Evolutionary conservation across 2,797 vertebrate genomes (phyloP), one percentile per base, ranked within the genome.

Genomic region (Pempheris klunzingeri): DNA sequence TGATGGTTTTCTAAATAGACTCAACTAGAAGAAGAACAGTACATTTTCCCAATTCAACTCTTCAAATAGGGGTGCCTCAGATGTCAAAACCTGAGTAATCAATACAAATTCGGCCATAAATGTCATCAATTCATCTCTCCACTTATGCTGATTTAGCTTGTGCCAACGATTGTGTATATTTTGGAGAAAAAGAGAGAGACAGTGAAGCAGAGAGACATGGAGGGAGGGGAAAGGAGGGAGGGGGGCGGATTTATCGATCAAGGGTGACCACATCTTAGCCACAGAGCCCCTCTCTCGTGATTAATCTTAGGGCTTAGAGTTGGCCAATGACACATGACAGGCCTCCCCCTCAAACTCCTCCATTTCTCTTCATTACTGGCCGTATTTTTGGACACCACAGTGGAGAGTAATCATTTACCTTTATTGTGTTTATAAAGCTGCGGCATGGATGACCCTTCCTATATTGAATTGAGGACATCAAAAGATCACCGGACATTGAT

Each of bases 401-500:
- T 82, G 89, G 87, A 92, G 87, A 92, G 91, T 94, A 96, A 96
- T 95, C 92, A 96, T 95, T 96, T 96, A 96, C 91, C 93, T 95
- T 96, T 96, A 96, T 95, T 96, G 94, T 96, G 95, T 96, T 97
- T 96, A 97, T 97, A 95, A 97, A 96, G 94, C 95, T 96, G 94
- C 63, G 26, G 95, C 94, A 94, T 87, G 91, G 80, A 71, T 96
- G 95, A 95, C 95, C 96, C 96, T 96, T 96, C 95, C 95, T 95
- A 96, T 97, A 97, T 98, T 97, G 96, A 97, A 95, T 95, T 94
- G 95, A 94, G 94, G 92, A 96, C 96, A 95, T 97, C 97, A 97
- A 99, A 98, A 98, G 97, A 99, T 95, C 97, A 97, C 95, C 94
- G 96, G 96, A 93, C 98, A 99, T 99, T 98, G 98, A 99, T 99